A percentile compares a stretch with the other conserved stretches of the same genome.
These are phyloP conservation scores for Prorops nasuta DNA, from an alignment of 1,140 invertebrate species.

Conservation along the genomic window DNA sequence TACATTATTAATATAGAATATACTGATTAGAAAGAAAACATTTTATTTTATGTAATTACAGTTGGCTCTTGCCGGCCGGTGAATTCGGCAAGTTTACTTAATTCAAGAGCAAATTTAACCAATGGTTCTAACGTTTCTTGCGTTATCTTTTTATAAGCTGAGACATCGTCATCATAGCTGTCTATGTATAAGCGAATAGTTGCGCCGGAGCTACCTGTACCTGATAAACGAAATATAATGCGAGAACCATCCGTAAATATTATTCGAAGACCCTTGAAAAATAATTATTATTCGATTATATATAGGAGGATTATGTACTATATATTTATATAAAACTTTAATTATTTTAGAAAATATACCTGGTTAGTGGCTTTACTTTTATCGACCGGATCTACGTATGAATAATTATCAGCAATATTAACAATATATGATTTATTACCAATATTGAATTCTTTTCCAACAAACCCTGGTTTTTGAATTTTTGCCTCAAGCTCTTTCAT, in stretches of 20 bases:
- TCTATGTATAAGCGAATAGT: constrained; percentile 95
- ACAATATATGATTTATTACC: constrained; percentile 74
- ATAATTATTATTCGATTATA: background rate
- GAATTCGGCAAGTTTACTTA: constrained; percentile 80
- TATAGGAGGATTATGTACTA: background rate
- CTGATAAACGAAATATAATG: constrained; percentile 90
- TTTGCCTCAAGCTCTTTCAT: constrained; percentile 74
- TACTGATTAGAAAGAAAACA: no score
- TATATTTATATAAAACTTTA: background rate
- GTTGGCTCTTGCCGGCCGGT: constrained; percentile 89
- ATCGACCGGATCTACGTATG: constrained; percentile 93
- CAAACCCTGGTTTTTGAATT: constrained; percentile 64
- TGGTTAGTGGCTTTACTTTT: constrained; percentile 87
- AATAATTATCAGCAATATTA: constrained; percentile 84
- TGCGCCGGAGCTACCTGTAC: constrained; percentile 95
- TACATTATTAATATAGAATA: no score
- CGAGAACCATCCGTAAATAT: constrained; percentile 92
- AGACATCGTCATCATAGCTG: constrained; percentile 72
- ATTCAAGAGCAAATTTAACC: constrained; percentile 82
- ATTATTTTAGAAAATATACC: constrained; percentile 62
- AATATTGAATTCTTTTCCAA: constrained; percentile 65
- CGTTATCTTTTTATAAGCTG: constrained; percentile 70
- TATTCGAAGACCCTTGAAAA: constrained; percentile 82
- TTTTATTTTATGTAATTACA: constrained; percentile 90
- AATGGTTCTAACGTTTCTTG: constrained; percentile 85